A percentile compares a stretch with the other conserved stretches of the same genome.
Conservation (phyloP, 2,797 vertebrate genomes). For the Dermochelys coriacea region DNA sequence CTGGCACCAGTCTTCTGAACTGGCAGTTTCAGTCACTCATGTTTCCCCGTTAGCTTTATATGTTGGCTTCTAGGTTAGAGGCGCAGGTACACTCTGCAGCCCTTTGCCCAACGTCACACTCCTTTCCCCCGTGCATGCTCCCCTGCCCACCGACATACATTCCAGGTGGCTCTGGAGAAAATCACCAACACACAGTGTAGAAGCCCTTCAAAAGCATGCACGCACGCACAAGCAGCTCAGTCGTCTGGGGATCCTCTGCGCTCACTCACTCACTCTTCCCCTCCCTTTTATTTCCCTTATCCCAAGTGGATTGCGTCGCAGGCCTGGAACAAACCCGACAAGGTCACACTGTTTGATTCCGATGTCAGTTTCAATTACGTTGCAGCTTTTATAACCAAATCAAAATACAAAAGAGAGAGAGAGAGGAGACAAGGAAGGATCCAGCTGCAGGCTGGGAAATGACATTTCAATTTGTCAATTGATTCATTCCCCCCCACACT, state of each 20-base stretch:
- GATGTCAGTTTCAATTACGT: constrained; percentile 84
- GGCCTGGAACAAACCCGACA: constrained; percentile 77
- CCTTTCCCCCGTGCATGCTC: not conserved
- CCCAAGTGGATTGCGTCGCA: not conserved
- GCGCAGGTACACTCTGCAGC: not conserved
- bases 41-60: not conserved
- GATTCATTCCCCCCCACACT: constrained; percentile 54
- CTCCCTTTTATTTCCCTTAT: constrained; percentile 37
- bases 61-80: not conserved
- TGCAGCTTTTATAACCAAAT: constrained; percentile 83
- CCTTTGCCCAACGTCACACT: not conserved
- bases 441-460: constrained; percentile 73
- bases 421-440: constrained; percentile 44
- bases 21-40: not conserved
- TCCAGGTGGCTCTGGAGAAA: constrained; percentile 27
- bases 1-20: not conserved
- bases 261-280: not conserved
- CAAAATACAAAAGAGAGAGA: constrained; percentile 77
- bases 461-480: constrained; percentile 82
- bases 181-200: not conserved
- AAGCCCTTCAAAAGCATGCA: constrained; percentile 36
- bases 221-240: accelerated
- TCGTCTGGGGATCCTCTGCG: constrained; percentile 54
- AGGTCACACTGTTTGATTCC: constrained; percentile 83
- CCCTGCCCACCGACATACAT: not conserved